phyloP scores from a whole-genome alignment of 1,140 invertebrate species.

The Frieseomelitta varia region DNA sequence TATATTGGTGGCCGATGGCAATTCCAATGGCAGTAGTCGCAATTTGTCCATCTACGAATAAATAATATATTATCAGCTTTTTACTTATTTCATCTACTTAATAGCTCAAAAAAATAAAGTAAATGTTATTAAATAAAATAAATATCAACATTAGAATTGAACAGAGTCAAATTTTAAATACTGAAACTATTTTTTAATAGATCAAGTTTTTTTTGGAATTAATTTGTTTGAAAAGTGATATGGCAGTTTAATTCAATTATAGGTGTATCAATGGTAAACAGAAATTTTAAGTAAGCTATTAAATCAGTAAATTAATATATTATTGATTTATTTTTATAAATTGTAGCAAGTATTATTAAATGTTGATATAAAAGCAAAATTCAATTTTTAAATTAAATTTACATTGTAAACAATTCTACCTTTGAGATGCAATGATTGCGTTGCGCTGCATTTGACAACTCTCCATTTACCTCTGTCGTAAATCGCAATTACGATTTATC shows the following conservation, averaged over 20 bases:
- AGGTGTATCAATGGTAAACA: slow-evolving; percentile 12
- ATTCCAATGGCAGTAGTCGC: slow-evolving; percentile 71
- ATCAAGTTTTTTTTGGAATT: not conserved
- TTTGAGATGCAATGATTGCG: slow-evolving; percentile 40
- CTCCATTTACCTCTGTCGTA: slow-evolving; percentile 58
- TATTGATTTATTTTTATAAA: not conserved
- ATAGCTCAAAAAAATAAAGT: not conserved
- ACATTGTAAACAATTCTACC: slow-evolving; percentile 49
- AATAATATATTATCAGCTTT: not conserved
- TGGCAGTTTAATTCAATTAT: not conserved
- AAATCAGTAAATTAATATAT: not conserved
- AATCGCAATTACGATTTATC: slow-evolving; percentile 28
- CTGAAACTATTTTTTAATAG: not conserved
- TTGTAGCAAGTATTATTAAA: not conserved
- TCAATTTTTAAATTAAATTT: not conserved
- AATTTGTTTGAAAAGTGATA: not conserved
- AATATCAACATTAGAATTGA: not conserved
- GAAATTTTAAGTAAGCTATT: not conserved
- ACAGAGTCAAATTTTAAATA: not conserved
- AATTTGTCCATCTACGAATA: slow-evolving; percentile 72
- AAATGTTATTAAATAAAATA: not conserved
- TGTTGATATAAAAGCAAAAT: not conserved
- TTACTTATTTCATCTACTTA: not conserved
- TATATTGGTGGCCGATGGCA: slow-evolving; percentile 67
- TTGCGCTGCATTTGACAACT: slow-evolving; percentile 55